phyloP scores from a whole-genome alignment of 2,797 vertebrate species.

The Vireo griseus region DNA sequence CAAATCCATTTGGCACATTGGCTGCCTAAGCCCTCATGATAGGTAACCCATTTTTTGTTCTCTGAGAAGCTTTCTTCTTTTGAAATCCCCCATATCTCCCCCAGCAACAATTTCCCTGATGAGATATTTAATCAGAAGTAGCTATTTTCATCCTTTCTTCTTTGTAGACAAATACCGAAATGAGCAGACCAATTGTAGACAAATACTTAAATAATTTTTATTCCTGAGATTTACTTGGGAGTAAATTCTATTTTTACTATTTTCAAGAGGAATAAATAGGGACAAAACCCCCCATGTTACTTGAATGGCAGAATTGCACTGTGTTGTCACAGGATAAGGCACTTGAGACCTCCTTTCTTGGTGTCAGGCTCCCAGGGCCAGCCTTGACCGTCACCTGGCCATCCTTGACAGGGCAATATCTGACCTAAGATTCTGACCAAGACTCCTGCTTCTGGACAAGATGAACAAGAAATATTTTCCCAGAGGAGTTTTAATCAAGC shows the following conservation, averaged over 20 bases:
- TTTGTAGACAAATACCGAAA: not conserved
- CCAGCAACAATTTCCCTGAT: not conserved
- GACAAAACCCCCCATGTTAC: not conserved
- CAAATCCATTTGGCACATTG: rapidly evolving
- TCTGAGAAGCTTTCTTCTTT: not conserved
- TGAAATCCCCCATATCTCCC: not conserved
- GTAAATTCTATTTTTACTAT: not conserved
- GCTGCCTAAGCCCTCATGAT: not conserved
- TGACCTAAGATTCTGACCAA: not conserved
- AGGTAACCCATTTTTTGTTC: not conserved
- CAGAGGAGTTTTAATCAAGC: slow-evolving; percentile 6
- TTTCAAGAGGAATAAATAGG: not conserved
- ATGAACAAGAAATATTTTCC: not conserved
- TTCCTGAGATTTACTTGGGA: not conserved
- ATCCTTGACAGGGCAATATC: not conserved
- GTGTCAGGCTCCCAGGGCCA: not conserved
- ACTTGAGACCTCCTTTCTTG: not conserved
- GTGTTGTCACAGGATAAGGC: not conserved
- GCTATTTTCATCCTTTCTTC: not conserved
- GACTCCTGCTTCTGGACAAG: not conserved
- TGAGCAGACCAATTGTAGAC: not conserved
- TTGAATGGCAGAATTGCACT: not conserved
- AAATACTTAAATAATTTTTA: not conserved
- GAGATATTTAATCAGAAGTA: not conserved
- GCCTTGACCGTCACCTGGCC: not conserved